Base-by-base conservation (phyloP, 2,888 invertebrate genomes). In the Nephrotoma appendiculata region DNA sequence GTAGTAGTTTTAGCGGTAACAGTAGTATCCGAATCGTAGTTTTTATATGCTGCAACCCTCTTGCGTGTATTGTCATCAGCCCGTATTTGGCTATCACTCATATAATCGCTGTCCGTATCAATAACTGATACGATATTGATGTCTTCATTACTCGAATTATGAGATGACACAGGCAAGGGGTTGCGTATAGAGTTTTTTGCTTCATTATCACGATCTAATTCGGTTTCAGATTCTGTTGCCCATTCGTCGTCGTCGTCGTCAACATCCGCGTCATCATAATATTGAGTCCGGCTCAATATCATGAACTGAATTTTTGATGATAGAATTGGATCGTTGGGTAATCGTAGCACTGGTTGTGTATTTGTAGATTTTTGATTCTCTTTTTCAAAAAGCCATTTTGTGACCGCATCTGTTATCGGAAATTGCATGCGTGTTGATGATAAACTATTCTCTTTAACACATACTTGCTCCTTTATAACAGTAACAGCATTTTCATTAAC, bases 351-450 rank as follows among this genome's bases (percentile, higher is more conserved):
- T 12, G 88, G 88, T 85, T 91, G 90, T 2, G 91, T 90, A 19
- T 90, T 90, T 2, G 91, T 90, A 15, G 91, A 90, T 86, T 91
- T 91, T 9, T 90, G 90, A 42, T 90, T 89, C 11, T 87, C 83
- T 87, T 89, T 91, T 88, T 91, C 91, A 85, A 91, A 91, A 88
- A 94, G 92, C 94, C 94, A 94, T 87, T 93, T 92, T 86, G 92
- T 93, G 0, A 94, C 94, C 0, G 94, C 94, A 85, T 92, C 91
- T 4, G 94, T 94, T 87, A 94, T 93, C 11, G 93, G 93, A 88
- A 92, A 91, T 86, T 87, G 41, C 83, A 43, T n/a, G 5, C 6
- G 41, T 84, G 84, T 84, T 43, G 42, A 42, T 84, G 44, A 44
- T 9, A 71, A 71, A 71, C 31, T 31, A 71, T 71, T 71, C 31